These are phyloP conservation scores for Epiperipatus broadwayi DNA, from an alignment of 2,888 invertebrate species.

Conservation along the genomic window DNA sequence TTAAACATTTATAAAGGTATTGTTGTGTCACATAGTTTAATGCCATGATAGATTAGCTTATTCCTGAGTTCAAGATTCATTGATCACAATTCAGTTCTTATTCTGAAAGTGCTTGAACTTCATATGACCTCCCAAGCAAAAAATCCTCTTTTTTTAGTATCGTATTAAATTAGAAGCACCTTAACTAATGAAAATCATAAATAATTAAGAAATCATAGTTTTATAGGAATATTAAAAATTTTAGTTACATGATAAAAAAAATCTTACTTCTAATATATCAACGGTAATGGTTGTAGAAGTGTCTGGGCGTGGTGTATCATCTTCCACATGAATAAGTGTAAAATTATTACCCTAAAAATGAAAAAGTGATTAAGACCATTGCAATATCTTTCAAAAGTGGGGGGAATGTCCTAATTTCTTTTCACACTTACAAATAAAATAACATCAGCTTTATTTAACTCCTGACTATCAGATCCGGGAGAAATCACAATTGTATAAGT, in stretches of 20 bases:
- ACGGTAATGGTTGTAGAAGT: slow-evolving; percentile 44
- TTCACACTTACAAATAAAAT: slow-evolving; percentile 31
- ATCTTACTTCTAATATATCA: slow-evolving; percentile 43
- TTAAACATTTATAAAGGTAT: too few species aligned
- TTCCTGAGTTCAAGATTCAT: too few species aligned
- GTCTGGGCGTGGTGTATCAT: slow-evolving; percentile 58
- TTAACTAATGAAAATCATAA: too few species aligned
- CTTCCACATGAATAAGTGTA: slow-evolving; percentile 48
- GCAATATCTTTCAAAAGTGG: neutral
- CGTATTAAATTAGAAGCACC: too few species aligned
- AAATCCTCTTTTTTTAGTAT: too few species aligned
- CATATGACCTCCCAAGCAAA: too few species aligned
- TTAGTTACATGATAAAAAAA: neutral
- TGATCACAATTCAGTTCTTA: too few species aligned
- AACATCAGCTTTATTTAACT: slow-evolving; percentile 41
- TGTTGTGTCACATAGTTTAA: too few species aligned
- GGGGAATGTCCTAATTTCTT: neutral
- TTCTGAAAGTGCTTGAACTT: too few species aligned
- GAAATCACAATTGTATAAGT: slow-evolving; percentile 54
- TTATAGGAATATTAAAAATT: neutral
- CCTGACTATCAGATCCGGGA: slow-evolving; percentile 40
- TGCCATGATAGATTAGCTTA: too few species aligned
- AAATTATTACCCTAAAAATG: slow-evolving; percentile 42
- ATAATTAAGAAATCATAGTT: neutral
- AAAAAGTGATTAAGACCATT: slow-evolving; percentile 12